Evolutionary conservation across 1,140 invertebrate genomes (phyloP).

Genomic region (Pristionchus pacificus): DNA sequence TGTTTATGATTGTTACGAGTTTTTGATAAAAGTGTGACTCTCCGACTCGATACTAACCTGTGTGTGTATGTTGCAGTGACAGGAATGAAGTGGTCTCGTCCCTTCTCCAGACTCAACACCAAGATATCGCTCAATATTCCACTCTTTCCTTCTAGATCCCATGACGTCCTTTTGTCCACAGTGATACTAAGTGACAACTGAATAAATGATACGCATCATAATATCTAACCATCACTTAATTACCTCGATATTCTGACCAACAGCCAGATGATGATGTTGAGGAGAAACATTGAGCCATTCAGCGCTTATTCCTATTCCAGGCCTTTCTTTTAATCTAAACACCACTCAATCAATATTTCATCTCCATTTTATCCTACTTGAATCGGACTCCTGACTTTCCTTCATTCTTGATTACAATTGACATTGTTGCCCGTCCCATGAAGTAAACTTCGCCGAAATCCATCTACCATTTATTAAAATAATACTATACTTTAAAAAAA

Average conservation of each 20-base stretch:
- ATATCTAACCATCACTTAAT: not conserved
- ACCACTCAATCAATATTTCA: conserved; percentile 36
- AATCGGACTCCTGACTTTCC: conserved; percentile 31
- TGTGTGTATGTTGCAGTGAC: conserved; percentile 42
- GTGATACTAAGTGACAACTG: conserved; percentile 31
- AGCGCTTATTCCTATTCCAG: not conserved
- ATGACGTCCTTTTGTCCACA: conserved; percentile 27
- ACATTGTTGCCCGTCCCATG: conserved; percentile 36
- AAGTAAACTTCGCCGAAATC: conserved; percentile 44
- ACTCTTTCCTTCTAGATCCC: conserved; percentile 17
- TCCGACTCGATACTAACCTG: not conserved
- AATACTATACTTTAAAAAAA: not conserved
- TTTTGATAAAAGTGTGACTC: not conserved
- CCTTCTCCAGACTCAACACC: conserved; percentile 46
- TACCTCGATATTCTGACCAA: conserved; percentile 22
- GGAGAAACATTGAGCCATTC: conserved; percentile 26
- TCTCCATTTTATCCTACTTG: conserved; percentile 18
- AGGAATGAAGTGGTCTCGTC: conserved; percentile 53
- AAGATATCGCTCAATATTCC: conserved; percentile 40
- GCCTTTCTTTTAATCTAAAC: conserved; percentile 4
- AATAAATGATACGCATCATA: conserved; percentile 1
- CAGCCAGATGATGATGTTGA: conserved; percentile 18
- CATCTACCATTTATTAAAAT: conserved; percentile 29
- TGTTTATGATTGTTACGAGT: conserved; percentile 2
- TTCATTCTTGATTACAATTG: conserved; percentile 44